Percentiles rank a stretch among this genome's conserved stretches.
Evolutionary conservation across 2,113 vertebrate genomes (phyloP).

Genomic region (Hypomesus transpacificus): DNA sequence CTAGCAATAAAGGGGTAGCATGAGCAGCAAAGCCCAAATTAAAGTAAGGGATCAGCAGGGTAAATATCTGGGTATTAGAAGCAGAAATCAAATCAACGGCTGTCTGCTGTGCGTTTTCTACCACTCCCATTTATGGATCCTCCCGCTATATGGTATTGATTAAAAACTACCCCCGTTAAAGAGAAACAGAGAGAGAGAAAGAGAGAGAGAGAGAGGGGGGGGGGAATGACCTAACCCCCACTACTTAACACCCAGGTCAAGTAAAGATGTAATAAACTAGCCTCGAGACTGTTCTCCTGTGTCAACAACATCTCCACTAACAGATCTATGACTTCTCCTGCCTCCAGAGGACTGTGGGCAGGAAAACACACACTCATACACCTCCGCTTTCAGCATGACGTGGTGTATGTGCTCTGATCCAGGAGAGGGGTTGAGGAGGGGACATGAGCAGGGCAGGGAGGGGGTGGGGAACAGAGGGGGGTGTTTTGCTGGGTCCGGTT

Average conservation of each 20-base stretch:
- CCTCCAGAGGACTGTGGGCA: no score
- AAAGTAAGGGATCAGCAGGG: not conserved
- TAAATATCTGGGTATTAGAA: slow-evolving; percentile 13
- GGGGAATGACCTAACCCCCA: slow-evolving; percentile 14
- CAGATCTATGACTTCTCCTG: no score
- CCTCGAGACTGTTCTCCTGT: not conserved
- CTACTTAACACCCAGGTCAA: slow-evolving; percentile 20
- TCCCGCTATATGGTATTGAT: slow-evolving; percentile 33
- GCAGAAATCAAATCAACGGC: slow-evolving; percentile 22
- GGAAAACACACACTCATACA: no score
- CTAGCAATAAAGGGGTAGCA: not conserved
- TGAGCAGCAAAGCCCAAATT: not conserved
- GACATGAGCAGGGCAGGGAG: slow-evolving; percentile 1
- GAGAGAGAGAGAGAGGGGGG: not conserved
- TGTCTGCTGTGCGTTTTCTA: slow-evolving; percentile 3
- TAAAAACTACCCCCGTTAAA: slow-evolving; percentile 4
- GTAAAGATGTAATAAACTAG: slow-evolving; percentile 2
- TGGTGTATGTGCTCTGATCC: not conserved
- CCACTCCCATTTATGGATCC: not conserved
- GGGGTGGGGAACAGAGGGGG: not conserved
- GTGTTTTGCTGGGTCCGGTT: slow-evolving; percentile 20
- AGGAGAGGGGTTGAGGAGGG: not conserved
- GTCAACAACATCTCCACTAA: not conserved
- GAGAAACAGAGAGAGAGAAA: not conserved
- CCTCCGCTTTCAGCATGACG: not conserved